Evolutionary conservation across 2,888 invertebrate genomes (phyloP).

Genomic region (Diplazon laetatorius): DNA sequence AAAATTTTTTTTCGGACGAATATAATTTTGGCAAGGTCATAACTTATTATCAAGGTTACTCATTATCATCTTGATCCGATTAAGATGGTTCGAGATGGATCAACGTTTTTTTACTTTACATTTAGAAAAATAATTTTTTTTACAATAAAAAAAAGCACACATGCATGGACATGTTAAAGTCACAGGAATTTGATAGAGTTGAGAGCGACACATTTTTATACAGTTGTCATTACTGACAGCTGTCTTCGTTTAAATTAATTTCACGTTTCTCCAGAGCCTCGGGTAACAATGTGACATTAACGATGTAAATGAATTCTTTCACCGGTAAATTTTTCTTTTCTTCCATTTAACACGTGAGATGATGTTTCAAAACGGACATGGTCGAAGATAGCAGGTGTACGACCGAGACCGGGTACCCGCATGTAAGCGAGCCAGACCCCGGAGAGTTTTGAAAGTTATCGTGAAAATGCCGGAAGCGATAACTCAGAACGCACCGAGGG

Average conservation of each 20-base stretch:
- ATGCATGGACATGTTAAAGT: too few species aligned
- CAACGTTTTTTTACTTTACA: too few species aligned
- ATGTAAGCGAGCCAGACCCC: constrained; percentile 4
- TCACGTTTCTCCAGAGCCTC: neutral
- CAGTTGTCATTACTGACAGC: too few species aligned
- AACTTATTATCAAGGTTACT: too few species aligned
- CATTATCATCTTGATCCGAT: too few species aligned
- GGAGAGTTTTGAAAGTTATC: constrained; percentile 31
- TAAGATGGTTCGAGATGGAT: too few species aligned
- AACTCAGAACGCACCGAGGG: constrained; percentile 21
- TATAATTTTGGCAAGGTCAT: too few species aligned
- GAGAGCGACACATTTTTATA: neutral
- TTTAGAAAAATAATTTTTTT: too few species aligned
- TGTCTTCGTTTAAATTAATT: too few species aligned
- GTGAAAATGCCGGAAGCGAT: constrained; percentile 29
- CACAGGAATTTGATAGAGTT: too few species aligned
- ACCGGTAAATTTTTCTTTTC: neutral
- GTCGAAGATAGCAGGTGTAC: constrained; percentile 13
- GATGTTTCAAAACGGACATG: neutral
- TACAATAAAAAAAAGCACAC: too few species aligned
- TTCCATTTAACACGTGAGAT: neutral
- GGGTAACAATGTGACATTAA: neutral
- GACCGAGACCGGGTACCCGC: neutral
- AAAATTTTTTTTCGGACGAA: too few species aligned
- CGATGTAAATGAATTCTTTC: neutral